A percentile compares a stretch with the other conserved stretches of the same genome.
phyloP scores from a whole-genome alignment of 2,888 invertebrate genomes.

The Oscheius sp. region DNA sequence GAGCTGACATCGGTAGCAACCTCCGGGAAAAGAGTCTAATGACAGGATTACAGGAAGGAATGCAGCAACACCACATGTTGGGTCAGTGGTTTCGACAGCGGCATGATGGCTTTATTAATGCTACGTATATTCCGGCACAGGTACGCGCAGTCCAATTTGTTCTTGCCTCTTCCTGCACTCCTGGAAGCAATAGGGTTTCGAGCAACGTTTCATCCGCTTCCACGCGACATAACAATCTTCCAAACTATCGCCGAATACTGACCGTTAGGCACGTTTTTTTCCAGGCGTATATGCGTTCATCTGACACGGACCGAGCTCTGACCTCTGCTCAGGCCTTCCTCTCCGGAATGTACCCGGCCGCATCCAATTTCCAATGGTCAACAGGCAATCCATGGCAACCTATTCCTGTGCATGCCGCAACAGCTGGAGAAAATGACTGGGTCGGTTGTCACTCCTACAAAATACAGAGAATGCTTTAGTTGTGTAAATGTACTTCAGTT shows the following conservation, averaged over 20 bases:
- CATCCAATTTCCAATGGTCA: conserved; percentile 22
- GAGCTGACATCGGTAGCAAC: conserved; percentile 50
- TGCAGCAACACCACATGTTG: conserved; percentile 59
- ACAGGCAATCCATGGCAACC: conserved; percentile 58
- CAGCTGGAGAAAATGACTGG: conserved; percentile 55
- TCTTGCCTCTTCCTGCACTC: not conserved
- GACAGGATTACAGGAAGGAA: conserved; percentile 64
- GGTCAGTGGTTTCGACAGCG: conserved; percentile 59
- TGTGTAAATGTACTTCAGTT: conserved; percentile 48
- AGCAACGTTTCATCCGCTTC: not conserved
- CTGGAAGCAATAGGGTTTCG: not conserved
- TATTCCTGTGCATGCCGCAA: conserved; percentile 58
- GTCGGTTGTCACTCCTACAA: conserved; percentile 36
- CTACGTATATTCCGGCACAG: conserved; percentile 15
- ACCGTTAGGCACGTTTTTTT: too few species aligned
- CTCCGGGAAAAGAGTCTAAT: not conserved
- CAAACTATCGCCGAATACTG: too few species aligned
- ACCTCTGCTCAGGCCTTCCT: conserved; percentile 88
- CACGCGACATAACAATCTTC: too few species aligned
- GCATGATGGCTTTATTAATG: conserved; percentile 40
- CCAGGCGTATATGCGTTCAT: conserved; percentile 72
- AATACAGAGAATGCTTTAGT: conserved; percentile 30
- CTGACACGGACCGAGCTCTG: conserved; percentile 73
- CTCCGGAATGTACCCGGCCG: conserved; percentile 81
- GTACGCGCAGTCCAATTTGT: not conserved